These are phyloP conservation scores for Tiliacea citrago DNA, from an alignment of 2,888 invertebrate species.

Conservation along the genomic window DNA sequence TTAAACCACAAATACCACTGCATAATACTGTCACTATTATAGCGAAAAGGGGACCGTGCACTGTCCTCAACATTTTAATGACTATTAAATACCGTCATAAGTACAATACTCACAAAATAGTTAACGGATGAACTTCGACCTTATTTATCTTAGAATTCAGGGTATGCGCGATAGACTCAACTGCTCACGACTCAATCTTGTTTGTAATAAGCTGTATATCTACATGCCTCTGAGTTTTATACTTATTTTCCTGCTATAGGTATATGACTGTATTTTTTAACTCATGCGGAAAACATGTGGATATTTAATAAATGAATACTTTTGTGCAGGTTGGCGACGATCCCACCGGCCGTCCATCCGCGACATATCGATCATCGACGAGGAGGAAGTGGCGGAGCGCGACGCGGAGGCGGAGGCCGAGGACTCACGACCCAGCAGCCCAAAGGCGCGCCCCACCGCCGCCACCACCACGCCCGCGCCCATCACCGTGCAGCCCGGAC, in stretches of 20 bases:
- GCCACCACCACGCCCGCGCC: constrained; percentile 82
- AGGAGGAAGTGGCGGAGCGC: constrained; percentile 93
- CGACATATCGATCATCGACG: constrained; percentile 96
- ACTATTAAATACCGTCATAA: constrained; percentile 61
- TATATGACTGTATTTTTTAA: neutral
- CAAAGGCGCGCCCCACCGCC: constrained; percentile 68
- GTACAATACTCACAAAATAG: constrained; percentile 53
- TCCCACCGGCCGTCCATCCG: constrained; percentile 96
- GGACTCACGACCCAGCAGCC: constrained; percentile 71
- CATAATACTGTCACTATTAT: constrained; percentile 63
- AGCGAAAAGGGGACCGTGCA: constrained; percentile 57
- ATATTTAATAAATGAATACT: constrained; percentile 14
- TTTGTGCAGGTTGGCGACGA: constrained; percentile 92
- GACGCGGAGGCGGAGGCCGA: constrained; percentile 81
- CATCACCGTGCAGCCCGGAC: constrained; percentile 86
- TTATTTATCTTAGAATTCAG: constrained; percentile 71
- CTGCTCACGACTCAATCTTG: constrained; percentile 50
- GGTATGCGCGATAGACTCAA: constrained; percentile 57
- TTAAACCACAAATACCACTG: constrained; percentile 64
- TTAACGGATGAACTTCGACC: constrained; percentile 74
- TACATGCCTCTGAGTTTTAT: constrained; percentile 40
- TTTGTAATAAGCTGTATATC: constrained; percentile 35
- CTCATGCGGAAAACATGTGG: constrained; percentile 12
- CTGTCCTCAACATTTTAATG: constrained; percentile 70
- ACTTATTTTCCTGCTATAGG: constrained; percentile 49